Evolutionary conservation across 1,140 invertebrate genomes (phyloP).

Genomic region (Cherax quadricarinatus): DNA sequence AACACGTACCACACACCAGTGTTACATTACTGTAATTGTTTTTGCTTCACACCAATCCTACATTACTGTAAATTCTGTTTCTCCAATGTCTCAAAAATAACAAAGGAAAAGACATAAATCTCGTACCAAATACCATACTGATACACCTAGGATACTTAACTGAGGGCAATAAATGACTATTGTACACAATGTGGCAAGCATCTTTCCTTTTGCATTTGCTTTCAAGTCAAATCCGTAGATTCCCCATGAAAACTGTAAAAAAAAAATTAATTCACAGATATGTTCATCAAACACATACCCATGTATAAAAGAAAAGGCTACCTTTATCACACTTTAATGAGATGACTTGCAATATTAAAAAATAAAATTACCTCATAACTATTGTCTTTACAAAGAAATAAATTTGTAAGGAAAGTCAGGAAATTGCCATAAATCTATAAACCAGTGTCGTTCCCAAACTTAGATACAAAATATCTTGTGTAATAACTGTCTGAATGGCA

Average conservation of each 20-base stretch:
- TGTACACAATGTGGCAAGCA: constrained; percentile 1
- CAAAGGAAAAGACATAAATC: background rate
- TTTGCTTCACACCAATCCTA: constrained; percentile 11
- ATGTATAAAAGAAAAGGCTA: background rate
- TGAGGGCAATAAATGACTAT: background rate
- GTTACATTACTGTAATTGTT: constrained; percentile 10
- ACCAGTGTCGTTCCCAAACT: constrained; percentile 20
- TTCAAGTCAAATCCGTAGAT: background rate
- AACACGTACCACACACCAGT: constrained; percentile 19
- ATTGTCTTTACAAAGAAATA: constrained; percentile 17
- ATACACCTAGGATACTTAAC: background rate
- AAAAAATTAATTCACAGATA: background rate
- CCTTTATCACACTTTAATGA: background rate
- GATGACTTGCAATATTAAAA: constrained; percentile 5
- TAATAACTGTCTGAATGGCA: constrained; percentile 50
- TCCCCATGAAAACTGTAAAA: background rate
- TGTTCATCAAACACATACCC: background rate
- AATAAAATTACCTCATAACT: constrained; percentile 12
- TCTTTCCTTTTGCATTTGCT: background rate
- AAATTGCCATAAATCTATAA: constrained; percentile 12
- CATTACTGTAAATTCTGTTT: background rate
- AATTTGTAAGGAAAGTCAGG: constrained; percentile 27
- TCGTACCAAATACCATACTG: background rate
- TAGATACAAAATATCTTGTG: constrained; percentile 28
- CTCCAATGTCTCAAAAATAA: background rate